A percentile compares a stretch with the other conserved stretches of the same genome.
phyloP scores from a whole-genome alignment of 2,888 invertebrate genomes.

The Mesoligia furuncula region DNA sequence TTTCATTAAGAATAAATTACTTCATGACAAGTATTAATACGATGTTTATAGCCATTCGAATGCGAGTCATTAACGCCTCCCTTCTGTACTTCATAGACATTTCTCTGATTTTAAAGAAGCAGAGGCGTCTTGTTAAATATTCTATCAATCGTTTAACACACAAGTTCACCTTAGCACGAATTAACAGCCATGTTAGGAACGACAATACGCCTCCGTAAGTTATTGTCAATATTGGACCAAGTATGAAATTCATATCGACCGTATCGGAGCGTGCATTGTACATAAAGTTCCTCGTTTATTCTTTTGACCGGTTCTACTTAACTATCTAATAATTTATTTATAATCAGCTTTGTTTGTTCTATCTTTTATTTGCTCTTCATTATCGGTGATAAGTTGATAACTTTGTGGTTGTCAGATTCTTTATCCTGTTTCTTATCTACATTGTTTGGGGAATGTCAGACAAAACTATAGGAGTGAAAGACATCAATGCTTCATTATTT shows the following conservation, averaged over 20 bases:
- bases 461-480: neutral
- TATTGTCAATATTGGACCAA: constrained; percentile 64
- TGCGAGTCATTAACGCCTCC: constrained; percentile 27
- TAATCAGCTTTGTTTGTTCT: neutral
- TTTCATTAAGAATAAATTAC: constrained; percentile 31
- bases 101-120: constrained; percentile 64
- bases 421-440: neutral
- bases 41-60: constrained; percentile 22
- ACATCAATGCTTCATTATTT: constrained; percentile 7
- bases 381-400: constrained; percentile 2
- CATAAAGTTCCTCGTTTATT: constrained; percentile 35
- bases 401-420: neutral
- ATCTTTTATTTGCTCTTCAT: constrained; percentile 16
- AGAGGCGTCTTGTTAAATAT: constrained; percentile 79
- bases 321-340: constrained; percentile 9
- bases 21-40: constrained; percentile 38
- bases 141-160: constrained; percentile 72
- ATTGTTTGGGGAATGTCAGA: neutral
- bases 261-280: constrained; percentile 37
- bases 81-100: constrained; percentile 38
- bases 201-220: constrained; percentile 76
- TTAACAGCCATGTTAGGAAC: constrained; percentile 74
- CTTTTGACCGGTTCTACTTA: constrained; percentile 11
- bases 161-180: constrained; percentile 83
- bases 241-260: constrained; percentile 51